Evolutionary conservation across 2,797 vertebrate genomes (phyloP).

Genomic region (Enoplosus armatus): DNA sequence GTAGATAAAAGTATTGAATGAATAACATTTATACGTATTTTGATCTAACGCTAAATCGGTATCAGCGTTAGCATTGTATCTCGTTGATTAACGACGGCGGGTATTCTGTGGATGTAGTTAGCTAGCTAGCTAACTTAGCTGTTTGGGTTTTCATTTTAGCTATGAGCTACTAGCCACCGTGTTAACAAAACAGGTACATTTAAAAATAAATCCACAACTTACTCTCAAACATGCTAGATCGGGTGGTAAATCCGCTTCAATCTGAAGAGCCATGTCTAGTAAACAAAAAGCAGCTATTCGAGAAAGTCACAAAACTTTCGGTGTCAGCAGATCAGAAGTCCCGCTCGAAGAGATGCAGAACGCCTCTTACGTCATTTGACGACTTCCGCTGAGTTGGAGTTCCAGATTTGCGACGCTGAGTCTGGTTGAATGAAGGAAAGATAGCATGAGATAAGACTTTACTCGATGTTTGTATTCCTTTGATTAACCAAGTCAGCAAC

Average conservation of each 20-base stretch:
- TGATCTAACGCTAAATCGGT: background rate
- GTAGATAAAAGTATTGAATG: background rate
- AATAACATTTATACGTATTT: background rate
- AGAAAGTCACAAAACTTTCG: background rate
- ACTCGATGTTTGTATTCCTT: conserved; percentile 34
- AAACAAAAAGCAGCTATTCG: fast-evolving
- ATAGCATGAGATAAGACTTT: background rate
- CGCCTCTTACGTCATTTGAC: conserved; percentile 49
- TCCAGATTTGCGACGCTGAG: background rate
- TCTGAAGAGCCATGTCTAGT: conserved; percentile 62
- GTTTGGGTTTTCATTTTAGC: conserved; percentile 2
- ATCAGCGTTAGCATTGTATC: background rate
- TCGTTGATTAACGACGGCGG: fast-evolving
- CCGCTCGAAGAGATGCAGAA: conserved; percentile 54
- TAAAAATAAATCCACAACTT: conserved; percentile 46
- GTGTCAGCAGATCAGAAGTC: conserved; percentile 16
- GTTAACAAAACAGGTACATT: background rate
- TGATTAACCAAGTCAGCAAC: conserved; percentile 19
- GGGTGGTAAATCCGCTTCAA: conserved; percentile 70
- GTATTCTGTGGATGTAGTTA: background rate
- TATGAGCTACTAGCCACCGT: background rate
- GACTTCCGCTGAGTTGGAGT: conserved; percentile 52
- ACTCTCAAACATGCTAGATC: conserved; percentile 80
- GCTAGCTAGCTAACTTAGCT: background rate
- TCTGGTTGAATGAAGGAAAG: background rate